Conservation (phyloP, 2,113 vertebrate species). For the Psammodynastes pulverulentus region DNA sequence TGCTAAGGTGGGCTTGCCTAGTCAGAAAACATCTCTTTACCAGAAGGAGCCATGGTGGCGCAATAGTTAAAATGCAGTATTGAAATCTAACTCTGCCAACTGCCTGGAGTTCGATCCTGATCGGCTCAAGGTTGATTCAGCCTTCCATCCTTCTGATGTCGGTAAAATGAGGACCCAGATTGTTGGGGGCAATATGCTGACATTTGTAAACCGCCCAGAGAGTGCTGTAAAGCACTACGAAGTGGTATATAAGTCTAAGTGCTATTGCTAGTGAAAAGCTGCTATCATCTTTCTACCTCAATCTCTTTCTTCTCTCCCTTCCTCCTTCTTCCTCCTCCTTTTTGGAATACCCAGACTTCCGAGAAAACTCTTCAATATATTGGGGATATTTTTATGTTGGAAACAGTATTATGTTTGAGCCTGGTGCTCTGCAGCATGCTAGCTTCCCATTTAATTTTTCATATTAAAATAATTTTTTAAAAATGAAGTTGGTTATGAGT, state of each 20-base stretch:
- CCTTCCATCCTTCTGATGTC: background rate
- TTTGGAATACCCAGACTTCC: background rate
- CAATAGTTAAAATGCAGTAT: background rate
- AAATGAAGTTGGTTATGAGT: background rate
- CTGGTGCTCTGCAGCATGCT: background rate
- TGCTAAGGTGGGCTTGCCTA: background rate
- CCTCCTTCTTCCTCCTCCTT: background rate
- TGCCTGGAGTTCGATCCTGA: background rate
- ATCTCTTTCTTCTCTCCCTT: background rate
- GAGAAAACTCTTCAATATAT: background rate
- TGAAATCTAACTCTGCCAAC: background rate
- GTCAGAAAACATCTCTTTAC: background rate
- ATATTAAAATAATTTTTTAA: background rate
- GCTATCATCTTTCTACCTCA: background rate
- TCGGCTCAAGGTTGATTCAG: background rate
- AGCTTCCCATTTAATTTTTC: background rate
- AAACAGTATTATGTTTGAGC: background rate
- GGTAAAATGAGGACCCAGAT: background rate
- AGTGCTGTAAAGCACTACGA: background rate
- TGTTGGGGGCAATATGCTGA: background rate
- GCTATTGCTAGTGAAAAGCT: background rate
- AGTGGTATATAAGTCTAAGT: background rate
- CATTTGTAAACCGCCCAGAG: background rate
- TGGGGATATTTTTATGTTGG: background rate
- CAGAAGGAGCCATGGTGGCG: background rate